phyloP scores from a whole-genome alignment of 2,797 vertebrate genomes.

The Syngnathus rostellatus region DNA sequence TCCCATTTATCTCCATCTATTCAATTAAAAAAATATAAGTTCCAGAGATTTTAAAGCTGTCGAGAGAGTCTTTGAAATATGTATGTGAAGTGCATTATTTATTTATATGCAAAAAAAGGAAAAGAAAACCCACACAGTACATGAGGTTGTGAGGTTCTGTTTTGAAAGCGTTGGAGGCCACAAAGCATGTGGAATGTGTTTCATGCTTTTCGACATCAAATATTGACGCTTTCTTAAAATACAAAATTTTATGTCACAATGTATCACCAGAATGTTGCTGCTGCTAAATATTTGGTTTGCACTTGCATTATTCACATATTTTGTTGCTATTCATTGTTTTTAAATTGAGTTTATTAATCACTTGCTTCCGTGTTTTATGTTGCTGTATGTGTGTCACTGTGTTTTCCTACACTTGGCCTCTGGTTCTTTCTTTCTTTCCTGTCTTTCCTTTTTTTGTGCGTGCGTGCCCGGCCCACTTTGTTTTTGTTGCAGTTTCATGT shows the following conservation, averaged over 20 bases:
- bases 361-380: slow-evolving; percentile 64
- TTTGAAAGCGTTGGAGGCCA: slow-evolving; percentile 28
- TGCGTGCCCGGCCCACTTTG: slow-evolving; percentile 65
- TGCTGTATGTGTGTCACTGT: slow-evolving; percentile 45
- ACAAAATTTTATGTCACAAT: slow-evolving; percentile 5
- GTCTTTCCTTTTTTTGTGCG: slow-evolving; percentile 52
- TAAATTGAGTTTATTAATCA: slow-evolving; percentile 60
- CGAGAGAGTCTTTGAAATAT: slow-evolving; percentile 57
- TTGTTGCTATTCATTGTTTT: slow-evolving; percentile 56
- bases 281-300: slow-evolving; percentile 38
- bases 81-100: slow-evolving; percentile 46
- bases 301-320: slow-evolving; percentile 50
- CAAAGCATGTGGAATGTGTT: slow-evolving; percentile 34
- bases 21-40: slow-evolving; percentile 18
- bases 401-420: slow-evolving; percentile 51
- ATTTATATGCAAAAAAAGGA: slow-evolving; percentile 44
- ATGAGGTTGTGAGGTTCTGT: slow-evolving; percentile 34
- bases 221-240: slow-evolving; percentile 26
- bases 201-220: slow-evolving; percentile 36
- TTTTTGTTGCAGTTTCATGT: slow-evolving; percentile 82
- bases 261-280: slow-evolving; percentile 15
- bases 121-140: slow-evolving; percentile 16
- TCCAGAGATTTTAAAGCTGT: slow-evolving; percentile 41
- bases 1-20: slow-evolving; percentile 18
- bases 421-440: slow-evolving; percentile 29